Percentiles rank a stretch among this genome's conserved stretches.
These are phyloP conservation scores for Diarsia rubi DNA, from an alignment of 2,888 invertebrate species.

Conservation along the genomic window DNA sequence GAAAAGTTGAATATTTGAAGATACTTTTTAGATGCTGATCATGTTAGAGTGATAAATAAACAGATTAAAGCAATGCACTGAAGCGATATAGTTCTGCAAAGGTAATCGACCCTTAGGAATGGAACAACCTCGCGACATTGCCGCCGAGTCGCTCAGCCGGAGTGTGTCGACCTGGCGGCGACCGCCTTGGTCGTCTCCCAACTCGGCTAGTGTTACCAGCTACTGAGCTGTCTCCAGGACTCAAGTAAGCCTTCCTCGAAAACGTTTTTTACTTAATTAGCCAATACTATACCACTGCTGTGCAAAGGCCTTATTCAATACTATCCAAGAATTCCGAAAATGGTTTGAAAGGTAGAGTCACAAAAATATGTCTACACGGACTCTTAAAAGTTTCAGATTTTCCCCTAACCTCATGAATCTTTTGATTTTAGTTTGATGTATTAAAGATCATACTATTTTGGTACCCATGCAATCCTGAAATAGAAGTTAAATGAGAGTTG, in stretches of 20 bases:
- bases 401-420: too few relatives aligned
- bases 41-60: constrained; percentile 59
- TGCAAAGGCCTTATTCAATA: not conserved
- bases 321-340: not conserved
- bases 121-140: constrained; percentile 77
- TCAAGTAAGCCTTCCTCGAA: not conserved
- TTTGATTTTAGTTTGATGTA: too few relatives aligned
- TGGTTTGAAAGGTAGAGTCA: too few relatives aligned
- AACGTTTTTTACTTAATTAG: not conserved
- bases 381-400: too few relatives aligned
- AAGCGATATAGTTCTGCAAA: constrained; percentile 58
- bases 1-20: constrained; percentile 25
- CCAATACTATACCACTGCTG: not conserved
- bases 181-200: constrained; percentile 63
- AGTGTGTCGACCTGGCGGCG: constrained; percentile 73
- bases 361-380: too few relatives aligned
- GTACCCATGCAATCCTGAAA: too few relatives aligned
- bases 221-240: constrained; percentile 34
- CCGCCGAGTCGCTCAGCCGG: constrained; percentile 57
- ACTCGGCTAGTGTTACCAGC: constrained; percentile 53
- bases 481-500: too few relatives aligned
- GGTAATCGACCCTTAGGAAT: constrained; percentile 70
- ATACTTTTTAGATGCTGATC: constrained; percentile 37
- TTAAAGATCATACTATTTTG: too few relatives aligned
- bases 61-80: constrained; percentile 63